Conservation (phyloP, 2,797 vertebrate genomes). For the Columba guinea region DNA sequence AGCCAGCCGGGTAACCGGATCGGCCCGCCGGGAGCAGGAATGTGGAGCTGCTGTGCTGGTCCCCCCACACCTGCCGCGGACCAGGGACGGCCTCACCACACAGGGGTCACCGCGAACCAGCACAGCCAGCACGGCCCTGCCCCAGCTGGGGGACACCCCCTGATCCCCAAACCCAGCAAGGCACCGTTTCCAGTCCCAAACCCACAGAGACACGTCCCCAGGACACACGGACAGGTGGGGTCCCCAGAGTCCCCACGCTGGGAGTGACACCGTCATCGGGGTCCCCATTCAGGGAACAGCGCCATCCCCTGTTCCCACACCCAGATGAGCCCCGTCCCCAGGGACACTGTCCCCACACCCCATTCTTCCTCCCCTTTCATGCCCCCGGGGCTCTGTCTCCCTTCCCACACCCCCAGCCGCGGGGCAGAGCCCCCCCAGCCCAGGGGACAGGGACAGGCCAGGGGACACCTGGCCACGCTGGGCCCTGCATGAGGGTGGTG, state of each 20-base stretch:
- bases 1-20: conserved; percentile 81
- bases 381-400: background rate
- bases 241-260: background rate
- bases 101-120: background rate
- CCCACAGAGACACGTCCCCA: accelerated
- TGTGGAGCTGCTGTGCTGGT: background rate
- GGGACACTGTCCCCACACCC: accelerated
- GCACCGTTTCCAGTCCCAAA: accelerated
- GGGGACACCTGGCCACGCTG: background rate
- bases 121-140: background rate
- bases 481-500: accelerated
- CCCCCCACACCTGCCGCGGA: background rate
- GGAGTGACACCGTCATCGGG: accelerated
- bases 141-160: background rate
- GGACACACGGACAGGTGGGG: no score
- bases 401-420: accelerated
- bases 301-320: background rate
- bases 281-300: accelerated
- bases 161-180: accelerated
- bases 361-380: accelerated
- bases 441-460: background rate
- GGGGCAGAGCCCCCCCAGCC: background rate
- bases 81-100: background rate
- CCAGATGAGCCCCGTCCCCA: no score
- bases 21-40: conserved; percentile 67